Base-by-base conservation (phyloP, 2,113 vertebrate species). In the Bagarius yarrelli region DNA sequence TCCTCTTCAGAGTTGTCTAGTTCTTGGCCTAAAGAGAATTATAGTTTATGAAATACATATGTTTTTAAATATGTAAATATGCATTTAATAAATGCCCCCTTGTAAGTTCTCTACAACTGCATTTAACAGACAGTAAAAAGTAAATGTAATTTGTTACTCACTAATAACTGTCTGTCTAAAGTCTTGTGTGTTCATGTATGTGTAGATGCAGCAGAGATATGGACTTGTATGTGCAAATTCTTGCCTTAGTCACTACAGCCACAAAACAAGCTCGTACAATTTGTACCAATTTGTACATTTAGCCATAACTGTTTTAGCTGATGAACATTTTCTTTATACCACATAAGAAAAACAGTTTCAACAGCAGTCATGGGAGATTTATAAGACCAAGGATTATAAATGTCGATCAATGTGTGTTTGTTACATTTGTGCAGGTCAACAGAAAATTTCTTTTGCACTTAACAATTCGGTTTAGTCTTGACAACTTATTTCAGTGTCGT, bases 231-330 rank as follows among this genome's bases (percentile, higher is more conserved):
- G 69, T 71, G 63, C 53, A 79, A 69, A n/a, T 69, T 81, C 70
- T 25, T 21, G 32, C 40, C 25, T 64, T 81, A 63, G 53, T 44
- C 77, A 82, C 19, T 34, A 25, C 63, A 80, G 30, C 72, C 72
- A 77, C 77, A 56, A 80, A 57, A 80, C 85, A 82, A 18, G 77
- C 77, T 72, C 18, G 53, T 40, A 82, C 82, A 82, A 70, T 80
- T 19, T 67, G 21, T 44, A 18, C 30, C 25, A 19, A 60, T 30
- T 40, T 9, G 21, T 55, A 36, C n/a, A 53, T 53, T 47, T 14
- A 82, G 47, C 11, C 53, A 50, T 78, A 63, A 40, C 34, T 60
- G 25, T 53, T 16, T 36, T 27, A 47, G 21, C 66, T 34, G 9
- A 13, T 14, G 25, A 47, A 69, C 30, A 15, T 27, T 23, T 8